Conservation (phyloP, 2,797 vertebrate genomes). For the Taeniopygia guttata region DNA sequence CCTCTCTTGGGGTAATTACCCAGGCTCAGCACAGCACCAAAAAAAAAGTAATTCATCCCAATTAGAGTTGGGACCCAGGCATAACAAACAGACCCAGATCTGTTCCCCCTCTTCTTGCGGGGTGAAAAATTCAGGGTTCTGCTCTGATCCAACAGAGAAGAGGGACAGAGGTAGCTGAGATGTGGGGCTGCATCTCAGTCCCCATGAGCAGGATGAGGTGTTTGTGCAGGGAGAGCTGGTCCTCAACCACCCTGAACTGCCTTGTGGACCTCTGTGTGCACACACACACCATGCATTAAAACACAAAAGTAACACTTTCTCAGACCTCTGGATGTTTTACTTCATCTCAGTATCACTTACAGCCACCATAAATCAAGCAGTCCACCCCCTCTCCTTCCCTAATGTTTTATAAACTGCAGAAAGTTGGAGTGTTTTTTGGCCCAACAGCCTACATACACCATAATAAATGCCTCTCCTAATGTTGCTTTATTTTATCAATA, state of each 20-base stretch:
- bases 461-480: constrained; percentile 73
- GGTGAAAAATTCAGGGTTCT: rapidly evolving
- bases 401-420: constrained; percentile 72
- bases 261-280: not conserved
- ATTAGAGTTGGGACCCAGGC: rapidly evolving
- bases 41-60: not conserved
- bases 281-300: not conserved
- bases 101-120: not conserved
- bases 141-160: not conserved
- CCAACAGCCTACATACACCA: constrained; percentile 29
- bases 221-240: rapidly evolving
- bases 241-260: not conserved
- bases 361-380: constrained; percentile 68
- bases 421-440: constrained; percentile 66
- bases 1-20: not conserved
- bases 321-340: constrained; percentile 62
- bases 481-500: constrained; percentile 69
- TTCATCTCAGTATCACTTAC: constrained; percentile 70
- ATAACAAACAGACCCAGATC: not conserved
- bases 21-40: not conserved
- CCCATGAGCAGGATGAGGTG: not conserved
- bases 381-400: not conserved
- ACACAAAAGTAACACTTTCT: constrained; percentile 35
- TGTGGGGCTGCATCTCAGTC: not conserved
- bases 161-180: not conserved